Conservation (phyloP, 2,113 vertebrate genomes). For the Leptobrachium leishanense region DNA sequence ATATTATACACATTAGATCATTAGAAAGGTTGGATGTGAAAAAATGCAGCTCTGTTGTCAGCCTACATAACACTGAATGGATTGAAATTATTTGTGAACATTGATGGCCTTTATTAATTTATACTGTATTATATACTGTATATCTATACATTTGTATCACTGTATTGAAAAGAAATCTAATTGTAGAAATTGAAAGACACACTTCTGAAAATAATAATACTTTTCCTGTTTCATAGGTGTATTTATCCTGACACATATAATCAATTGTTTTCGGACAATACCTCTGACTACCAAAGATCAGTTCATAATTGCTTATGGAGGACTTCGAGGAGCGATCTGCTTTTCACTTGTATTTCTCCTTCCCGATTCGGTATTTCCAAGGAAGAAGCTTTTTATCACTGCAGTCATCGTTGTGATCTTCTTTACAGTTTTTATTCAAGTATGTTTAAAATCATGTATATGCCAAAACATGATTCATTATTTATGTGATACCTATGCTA, state of each 20-base stretch:
- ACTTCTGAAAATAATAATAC: neutral
- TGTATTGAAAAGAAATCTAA: no score
- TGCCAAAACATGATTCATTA: no score
- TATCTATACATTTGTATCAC: no score
- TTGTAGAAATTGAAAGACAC: no score
- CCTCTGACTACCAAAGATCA: conserved; percentile 93
- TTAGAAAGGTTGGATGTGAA: no score
- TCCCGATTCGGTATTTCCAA: conserved; percentile 76
- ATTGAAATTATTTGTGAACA: no score
- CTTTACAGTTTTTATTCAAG: conserved; percentile 96
- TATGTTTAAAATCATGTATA: conserved; percentile 52
- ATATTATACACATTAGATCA: no score
- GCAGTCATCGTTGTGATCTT: conserved; percentile 90
- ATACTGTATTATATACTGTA: no score
- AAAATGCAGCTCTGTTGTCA: no score
- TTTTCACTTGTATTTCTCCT: conserved; percentile 93
- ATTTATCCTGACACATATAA: conserved; percentile 89
- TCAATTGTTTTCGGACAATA: conserved; percentile 94
- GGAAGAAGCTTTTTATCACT: conserved; percentile 88
- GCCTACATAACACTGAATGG: no score
- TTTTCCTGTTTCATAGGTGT: conserved; percentile 74
- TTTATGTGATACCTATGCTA: no score
- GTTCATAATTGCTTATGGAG: conserved; percentile 92
- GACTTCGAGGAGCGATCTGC: conserved; percentile 91
- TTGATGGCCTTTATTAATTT: no score